Percentiles rank a stretch among this genome's conserved stretches.
phyloP scores from a whole-genome alignment of 2,888 invertebrate species.

The Electrophaes corylata region DNA sequence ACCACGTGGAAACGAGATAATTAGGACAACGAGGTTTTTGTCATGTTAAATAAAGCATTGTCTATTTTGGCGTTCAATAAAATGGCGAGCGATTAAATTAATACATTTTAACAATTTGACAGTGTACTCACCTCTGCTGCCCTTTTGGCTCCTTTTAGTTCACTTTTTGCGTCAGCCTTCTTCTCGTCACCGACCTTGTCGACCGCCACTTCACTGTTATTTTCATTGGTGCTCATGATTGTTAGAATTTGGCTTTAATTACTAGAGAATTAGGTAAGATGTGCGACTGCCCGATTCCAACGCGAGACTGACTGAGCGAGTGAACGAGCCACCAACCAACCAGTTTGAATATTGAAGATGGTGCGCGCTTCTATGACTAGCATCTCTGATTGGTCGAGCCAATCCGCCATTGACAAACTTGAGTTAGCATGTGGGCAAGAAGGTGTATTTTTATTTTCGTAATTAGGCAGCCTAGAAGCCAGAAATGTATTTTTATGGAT shows the following conservation, averaged over 20 bases:
- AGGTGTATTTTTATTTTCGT: constrained; percentile 45
- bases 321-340: constrained; percentile 86
- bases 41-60: background rate
- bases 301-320: constrained; percentile 87
- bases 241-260: constrained; percentile 76
- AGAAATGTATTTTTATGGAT: constrained; percentile 34
- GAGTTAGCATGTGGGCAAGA: constrained; percentile 70
- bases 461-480: constrained; percentile 24
- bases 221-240: constrained; percentile 87
- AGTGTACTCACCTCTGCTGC: constrained; percentile 92
- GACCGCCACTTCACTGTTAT: constrained; percentile 93
- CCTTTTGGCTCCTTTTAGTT: constrained; percentile 94
- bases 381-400: constrained; percentile 67
- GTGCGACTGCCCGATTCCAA: constrained; percentile 85
- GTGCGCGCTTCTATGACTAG: constrained; percentile 85
- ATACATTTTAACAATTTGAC: constrained; percentile 72
- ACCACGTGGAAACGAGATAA: constrained; percentile 58
- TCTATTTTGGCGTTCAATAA: constrained; percentile 65
- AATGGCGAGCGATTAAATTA: constrained; percentile 82
- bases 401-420: constrained; percentile 69
- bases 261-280: constrained; percentile 66
- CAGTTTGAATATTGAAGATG: constrained; percentile 92
- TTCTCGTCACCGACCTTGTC: constrained; percentile 93
- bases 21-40: background rate
- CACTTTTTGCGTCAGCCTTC: constrained; percentile 89